A percentile compares a stretch with the other conserved stretches of the same genome.
Conservation (phyloP, 2,113 vertebrate genomes). For the Neogobius melanostomus region DNA sequence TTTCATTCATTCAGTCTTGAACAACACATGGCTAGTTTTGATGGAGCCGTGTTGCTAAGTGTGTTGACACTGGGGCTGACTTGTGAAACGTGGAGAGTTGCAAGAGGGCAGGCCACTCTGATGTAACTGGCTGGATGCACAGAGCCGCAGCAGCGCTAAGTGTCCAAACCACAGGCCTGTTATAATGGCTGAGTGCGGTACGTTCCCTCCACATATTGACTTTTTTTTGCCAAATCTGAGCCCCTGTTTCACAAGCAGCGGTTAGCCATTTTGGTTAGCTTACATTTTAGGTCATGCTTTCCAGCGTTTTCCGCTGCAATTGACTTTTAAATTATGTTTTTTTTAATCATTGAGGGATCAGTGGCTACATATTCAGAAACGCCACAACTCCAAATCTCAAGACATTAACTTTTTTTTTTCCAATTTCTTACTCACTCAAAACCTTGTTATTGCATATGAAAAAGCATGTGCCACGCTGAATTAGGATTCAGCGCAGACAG, state of each 20-base stretch:
- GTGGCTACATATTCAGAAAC: neutral
- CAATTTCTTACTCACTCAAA: too few species aligned
- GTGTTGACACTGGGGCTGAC: slow-evolving; percentile 48
- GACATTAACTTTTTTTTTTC: neutral
- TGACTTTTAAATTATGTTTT: neutral
- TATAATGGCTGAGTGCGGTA: neutral
- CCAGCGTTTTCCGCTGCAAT: neutral
- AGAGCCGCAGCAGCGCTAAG: neutral
- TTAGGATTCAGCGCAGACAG: too few species aligned
- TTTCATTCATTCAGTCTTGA: too few species aligned
- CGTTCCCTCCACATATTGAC: neutral
- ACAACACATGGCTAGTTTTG: too few species aligned
- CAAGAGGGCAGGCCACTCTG: slow-evolving; percentile 32
- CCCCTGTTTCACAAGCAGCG: neutral
- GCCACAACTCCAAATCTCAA: neutral
- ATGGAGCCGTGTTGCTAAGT: slow-evolving; percentile 36
- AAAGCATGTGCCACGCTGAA: too few species aligned
- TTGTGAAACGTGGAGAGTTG: slow-evolving; percentile 52
- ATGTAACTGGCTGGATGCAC: slow-evolving; percentile 45
- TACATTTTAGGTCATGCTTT: neutral
- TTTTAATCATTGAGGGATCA: slow-evolving; percentile 1
- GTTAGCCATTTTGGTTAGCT: neutral
- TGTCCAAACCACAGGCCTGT: neutral
- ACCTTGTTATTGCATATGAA: too few species aligned
- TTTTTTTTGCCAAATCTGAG: neutral